phyloP scores from a whole-genome alignment of 1,140 invertebrate genomes.

The Heliconius melpomene region DNA sequence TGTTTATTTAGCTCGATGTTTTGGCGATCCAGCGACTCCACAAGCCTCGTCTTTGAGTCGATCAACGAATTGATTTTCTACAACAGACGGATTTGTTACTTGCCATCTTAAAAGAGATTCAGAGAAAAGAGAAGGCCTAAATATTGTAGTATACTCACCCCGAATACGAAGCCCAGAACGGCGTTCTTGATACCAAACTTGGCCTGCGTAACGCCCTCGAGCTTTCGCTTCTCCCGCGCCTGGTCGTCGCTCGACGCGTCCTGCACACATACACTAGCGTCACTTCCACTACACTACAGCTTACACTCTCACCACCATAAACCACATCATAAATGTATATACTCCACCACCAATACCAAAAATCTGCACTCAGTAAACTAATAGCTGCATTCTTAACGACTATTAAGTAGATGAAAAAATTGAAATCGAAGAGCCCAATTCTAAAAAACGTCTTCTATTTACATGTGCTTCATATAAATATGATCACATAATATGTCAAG shows the following conservation, averaged over 20 bases:
- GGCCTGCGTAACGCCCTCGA: slow-evolving; percentile 83
- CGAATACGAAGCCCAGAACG: slow-evolving; percentile 89
- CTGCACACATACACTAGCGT: slow-evolving; percentile 64
- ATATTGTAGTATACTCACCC: slow-evolving; percentile 83
- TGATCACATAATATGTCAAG: background rate
- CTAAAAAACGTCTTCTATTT: background rate
- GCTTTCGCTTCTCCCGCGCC: slow-evolving; percentile 86
- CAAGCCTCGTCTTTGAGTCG: slow-evolving; percentile 87
- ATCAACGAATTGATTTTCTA: slow-evolving; percentile 90
- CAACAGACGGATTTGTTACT: slow-evolving; percentile 44
- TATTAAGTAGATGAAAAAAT: no score
- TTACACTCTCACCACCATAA: slow-evolving; percentile 47
- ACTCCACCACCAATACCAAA: slow-evolving; percentile 35
- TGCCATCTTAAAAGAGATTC: background rate
- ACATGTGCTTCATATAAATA: background rate
- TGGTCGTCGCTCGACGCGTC: slow-evolving; percentile 65
- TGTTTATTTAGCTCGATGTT: slow-evolving; percentile 88
- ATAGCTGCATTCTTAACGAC: background rate
- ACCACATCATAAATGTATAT: slow-evolving; percentile 31
- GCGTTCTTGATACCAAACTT: slow-evolving; percentile 88
- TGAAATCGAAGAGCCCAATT: no score
- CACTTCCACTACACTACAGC: slow-evolving; percentile 45
- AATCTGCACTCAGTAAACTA: background rate
- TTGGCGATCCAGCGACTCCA: slow-evolving; percentile 84
- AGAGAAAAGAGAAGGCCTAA: background rate